Conservation (phyloP, 2,113 vertebrate species). For the Chelonoidis abingdonii region DNA sequence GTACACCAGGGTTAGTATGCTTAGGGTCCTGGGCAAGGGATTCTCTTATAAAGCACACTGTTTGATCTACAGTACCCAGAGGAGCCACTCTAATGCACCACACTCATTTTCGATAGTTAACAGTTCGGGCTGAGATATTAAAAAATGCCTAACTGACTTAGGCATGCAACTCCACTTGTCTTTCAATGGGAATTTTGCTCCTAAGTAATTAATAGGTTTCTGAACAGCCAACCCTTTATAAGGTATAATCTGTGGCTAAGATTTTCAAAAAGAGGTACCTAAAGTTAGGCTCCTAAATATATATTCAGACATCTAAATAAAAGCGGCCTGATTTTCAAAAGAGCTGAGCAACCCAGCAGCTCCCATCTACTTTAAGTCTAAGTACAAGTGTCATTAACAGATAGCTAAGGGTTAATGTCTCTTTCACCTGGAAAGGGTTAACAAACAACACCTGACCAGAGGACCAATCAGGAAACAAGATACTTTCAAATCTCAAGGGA, state of each 20-base stretch:
- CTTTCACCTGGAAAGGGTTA: too few relatives aligned
- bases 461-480: too few relatives aligned
- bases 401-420: too few relatives aligned
- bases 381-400: neutral
- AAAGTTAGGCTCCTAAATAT: neutral
- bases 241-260: neutral
- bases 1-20: neutral
- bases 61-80: neutral
- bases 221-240: neutral
- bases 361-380: neutral
- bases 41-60: neutral
- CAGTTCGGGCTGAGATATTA: neutral
- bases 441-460: too few relatives aligned
- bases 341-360: neutral
- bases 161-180: neutral
- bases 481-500: too few relatives aligned
- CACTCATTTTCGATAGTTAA: neutral
- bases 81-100: neutral
- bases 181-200: neutral
- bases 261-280: neutral
- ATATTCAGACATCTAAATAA: neutral
- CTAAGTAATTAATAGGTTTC: neutral
- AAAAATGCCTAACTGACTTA: constrained; percentile 34
- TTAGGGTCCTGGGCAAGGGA: neutral
- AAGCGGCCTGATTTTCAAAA: neutral